A percentile compares a stretch with the other conserved stretches of the same genome.
Evolutionary conservation across 2,888 invertebrate genomes (phyloP).

Genomic region (Synergus umbraculus): DNA sequence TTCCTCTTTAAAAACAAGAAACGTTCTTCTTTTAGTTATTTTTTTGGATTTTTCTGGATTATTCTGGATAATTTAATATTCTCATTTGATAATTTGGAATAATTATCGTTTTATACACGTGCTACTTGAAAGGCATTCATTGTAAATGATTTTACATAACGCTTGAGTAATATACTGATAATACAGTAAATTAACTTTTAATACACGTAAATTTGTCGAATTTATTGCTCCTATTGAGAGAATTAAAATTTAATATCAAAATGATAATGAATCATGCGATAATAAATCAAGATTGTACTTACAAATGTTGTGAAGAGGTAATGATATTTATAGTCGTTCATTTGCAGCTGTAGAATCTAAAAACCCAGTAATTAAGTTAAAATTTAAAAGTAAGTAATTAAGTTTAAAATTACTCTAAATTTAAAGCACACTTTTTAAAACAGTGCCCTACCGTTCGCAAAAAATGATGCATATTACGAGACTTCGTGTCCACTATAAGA

Average conservation of each 20-base stretch:
- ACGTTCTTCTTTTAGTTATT: no score
- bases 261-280: background rate
- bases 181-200: background rate
- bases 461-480: conserved; percentile 85
- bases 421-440: background rate
- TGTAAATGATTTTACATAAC: background rate
- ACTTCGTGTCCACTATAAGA: conserved; percentile 87
- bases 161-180: background rate
- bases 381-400: conserved; percentile 14
- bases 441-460: conserved; percentile 83
- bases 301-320: conserved; percentile 88
- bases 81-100: background rate
- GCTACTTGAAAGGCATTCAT: background rate
- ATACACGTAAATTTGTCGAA: background rate
- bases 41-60: no score
- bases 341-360: conserved; percentile 88
- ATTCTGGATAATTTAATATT: background rate
- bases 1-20: no score
- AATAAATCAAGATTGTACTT: conserved; percentile 66
- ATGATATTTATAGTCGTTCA: conserved; percentile 92
- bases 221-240: background rate
- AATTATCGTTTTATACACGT: background rate
- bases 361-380: conserved; percentile 58
- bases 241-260: background rate
- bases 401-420: background rate